phyloP scores from a whole-genome alignment of 2,113 vertebrate species.

The Tapirus terrestris region DNA sequence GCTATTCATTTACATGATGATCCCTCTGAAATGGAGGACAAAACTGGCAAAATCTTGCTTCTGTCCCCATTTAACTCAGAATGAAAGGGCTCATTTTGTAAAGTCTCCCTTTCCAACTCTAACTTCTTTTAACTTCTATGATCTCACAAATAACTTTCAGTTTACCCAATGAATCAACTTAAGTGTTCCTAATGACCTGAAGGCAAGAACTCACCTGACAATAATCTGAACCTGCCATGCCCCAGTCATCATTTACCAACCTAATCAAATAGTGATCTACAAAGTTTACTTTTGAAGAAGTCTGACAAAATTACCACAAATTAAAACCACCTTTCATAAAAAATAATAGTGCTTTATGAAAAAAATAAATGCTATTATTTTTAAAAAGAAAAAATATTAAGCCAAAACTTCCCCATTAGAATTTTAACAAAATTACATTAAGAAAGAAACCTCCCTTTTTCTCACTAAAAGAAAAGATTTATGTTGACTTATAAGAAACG shows the following conservation, averaged over 20 bases:
- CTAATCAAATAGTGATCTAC: background rate
- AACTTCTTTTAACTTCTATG: background rate
- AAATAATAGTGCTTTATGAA: background rate
- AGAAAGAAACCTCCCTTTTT: background rate
- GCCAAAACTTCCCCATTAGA: slow-evolving; percentile 11
- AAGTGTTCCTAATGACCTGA: background rate
- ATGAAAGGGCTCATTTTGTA: background rate
- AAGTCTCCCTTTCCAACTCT: background rate
- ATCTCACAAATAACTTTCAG: background rate
- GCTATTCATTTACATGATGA: background rate
- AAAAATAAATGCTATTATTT: background rate
- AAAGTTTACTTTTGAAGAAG: slow-evolving; percentile 1
- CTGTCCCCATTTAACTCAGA: background rate
- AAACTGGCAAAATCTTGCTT: background rate
- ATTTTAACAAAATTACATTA: slow-evolving; percentile 18
- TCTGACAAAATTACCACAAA: background rate
- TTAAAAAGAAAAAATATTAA: background rate
- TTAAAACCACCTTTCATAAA: background rate
- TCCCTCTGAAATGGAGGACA: background rate
- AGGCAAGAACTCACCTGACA: background rate
- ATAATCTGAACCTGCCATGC: background rate
- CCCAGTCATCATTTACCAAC: background rate
- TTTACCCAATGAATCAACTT: background rate
- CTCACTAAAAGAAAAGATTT: background rate
- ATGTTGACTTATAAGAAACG: background rate